Evolutionary conservation across 2,113 vertebrate species (phyloP).

Genomic region (Dicrurus megarhynchus): DNA sequence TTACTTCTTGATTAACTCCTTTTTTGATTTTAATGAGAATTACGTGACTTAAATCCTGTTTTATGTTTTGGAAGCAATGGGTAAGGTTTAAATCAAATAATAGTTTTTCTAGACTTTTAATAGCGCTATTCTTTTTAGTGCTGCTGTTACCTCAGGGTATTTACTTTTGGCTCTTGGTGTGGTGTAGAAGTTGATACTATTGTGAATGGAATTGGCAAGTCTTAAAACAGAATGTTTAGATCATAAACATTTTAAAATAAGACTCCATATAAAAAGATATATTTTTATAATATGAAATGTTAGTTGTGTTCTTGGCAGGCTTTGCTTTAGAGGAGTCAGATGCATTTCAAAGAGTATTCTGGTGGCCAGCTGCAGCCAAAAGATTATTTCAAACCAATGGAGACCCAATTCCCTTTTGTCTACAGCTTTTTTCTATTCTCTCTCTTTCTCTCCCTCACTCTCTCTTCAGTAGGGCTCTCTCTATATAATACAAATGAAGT

Average conservation of each 20-base stretch:
- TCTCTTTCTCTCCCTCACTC: fast-evolving
- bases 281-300: constrained; percentile 41
- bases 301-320: constrained; percentile 51
- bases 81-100: constrained; percentile 21
- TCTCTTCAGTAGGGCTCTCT: not conserved
- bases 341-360: constrained; percentile 9
- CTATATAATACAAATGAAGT: not conserved
- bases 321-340: constrained; percentile 7
- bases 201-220: constrained; percentile 26
- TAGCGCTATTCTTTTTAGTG: not conserved
- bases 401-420: not conserved
- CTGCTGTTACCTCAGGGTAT: constrained; percentile 21
- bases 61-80: not conserved
- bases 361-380: constrained; percentile 13
- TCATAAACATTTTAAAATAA: constrained; percentile 54
- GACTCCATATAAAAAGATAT: constrained; percentile 2
- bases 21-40: not conserved
- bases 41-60: constrained; percentile 10
- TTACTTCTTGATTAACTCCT: not conserved
- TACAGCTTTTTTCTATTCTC: not conserved
- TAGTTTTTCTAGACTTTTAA: constrained; percentile 26
- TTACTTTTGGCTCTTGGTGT: constrained; percentile 35
- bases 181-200: constrained; percentile 16
- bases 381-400: constrained; percentile 27
- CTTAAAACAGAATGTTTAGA: constrained; percentile 54